Base-by-base conservation (phyloP, 2,113 vertebrate genomes). In the Centropristis striata region DNA sequence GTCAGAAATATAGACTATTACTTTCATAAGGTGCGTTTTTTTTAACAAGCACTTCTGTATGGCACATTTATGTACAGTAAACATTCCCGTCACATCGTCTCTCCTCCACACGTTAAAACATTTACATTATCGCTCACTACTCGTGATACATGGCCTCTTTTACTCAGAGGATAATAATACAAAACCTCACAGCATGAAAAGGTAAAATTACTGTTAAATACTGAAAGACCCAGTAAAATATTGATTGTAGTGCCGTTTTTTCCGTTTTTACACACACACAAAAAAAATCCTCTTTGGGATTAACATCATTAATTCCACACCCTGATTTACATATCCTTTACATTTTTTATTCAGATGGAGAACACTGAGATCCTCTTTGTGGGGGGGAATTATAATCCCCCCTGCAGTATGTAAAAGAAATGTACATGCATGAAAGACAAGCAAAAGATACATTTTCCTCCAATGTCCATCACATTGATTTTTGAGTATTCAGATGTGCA, bases 371-470 rank as follows among this genome's bases (percentile, higher is more conserved):
- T 86, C 76, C 27, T 75, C 75, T 46, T 32, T 32, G 32, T 32
- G 42, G 49, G 12, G 64, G 42, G 84, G 71, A 80, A 25, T 41
- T 64, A 58, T 58, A 27, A 51, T 23, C 73, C 77, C 73, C 77
- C 79, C 58, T 20, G 46, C 7, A 6, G 71, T 66, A 55, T 85
- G 79, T 27, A 71, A 84, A 81, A 86, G 57, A 89, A 77, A 87
- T 89, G 86, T 89, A 89, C 92, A 94, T 94, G 91, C 91, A 93
- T 87, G 88, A 92, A 83, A 91, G 88, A 91, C 90, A 75, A 88
- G 92, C 87, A 90, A 84, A 80, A 78, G 78, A 90, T 61, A 63
- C 82, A 76, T 81, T 71, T 88, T 90, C 84, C 78, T 89, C 78
- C 70, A 84, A 80, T 23, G 82, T 88, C 89, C 84, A 66, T 75